Base-by-base conservation (phyloP, 2,888 invertebrate genomes). In the Pyrgus malvae region DNA sequence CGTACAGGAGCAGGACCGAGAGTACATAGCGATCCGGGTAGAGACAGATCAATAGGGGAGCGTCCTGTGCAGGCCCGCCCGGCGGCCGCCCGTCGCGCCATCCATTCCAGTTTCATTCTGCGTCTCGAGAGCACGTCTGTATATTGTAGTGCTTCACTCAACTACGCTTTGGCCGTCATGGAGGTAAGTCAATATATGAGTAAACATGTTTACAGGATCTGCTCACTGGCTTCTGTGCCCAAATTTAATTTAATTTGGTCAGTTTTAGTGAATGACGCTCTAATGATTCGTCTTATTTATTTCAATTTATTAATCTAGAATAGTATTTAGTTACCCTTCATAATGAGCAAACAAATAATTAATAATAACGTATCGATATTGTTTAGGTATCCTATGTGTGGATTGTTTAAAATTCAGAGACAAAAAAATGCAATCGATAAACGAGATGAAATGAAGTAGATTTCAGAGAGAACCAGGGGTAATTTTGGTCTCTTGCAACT, bases 41-140 rank as follows among this genome's bases (percentile, higher is more conserved):
- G 76, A 71, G 76, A 68, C 80, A 76, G 83, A 84, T 84, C 85
- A 75, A 84, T 85, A 83, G 75, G 67, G 64, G 62, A 67, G 79
- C 76, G 78, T 76, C 78, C 78, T 73, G 73, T 69, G 69, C 60
- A 53, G 60, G 61, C 65, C 62, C 65, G 66, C 63, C 58, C 63
- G 62, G 60, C 64, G 63, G 60, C 40, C 60, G 56, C 14, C 35
- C 16, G 35, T 8, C 35, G 35, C 21, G 16, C 59, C 63, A 67
- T 68, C 63, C 67, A 65, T 66, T 69, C 62, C 60, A 64, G 67
- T 59, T 59, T 56, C 66, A 60, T 33, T 19, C 58, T 49, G 55
- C 63, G 61, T 55, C 41, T 38, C 50, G 63, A 48, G 40, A 59
- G 59, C 62, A 63, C 62, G 71, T 62, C 38, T 29, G 38, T 17